Evolutionary conservation across 2,888 invertebrate genomes (phyloP).

Genomic region (Diplolepis rosae): DNA sequence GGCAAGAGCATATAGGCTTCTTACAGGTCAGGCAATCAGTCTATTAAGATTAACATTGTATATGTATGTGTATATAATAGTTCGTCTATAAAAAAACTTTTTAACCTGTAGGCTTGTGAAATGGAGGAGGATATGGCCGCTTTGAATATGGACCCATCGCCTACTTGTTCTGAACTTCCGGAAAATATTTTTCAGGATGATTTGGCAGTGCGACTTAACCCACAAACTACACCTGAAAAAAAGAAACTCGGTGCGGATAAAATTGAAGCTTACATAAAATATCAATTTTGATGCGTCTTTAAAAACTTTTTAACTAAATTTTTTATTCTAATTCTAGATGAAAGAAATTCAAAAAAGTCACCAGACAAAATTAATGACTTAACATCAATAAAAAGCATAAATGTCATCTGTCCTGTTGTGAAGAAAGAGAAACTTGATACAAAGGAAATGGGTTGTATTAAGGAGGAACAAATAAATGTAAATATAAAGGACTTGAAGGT

Average conservation of each 20-base stretch:
- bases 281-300: not conserved
- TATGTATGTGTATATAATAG: too few relatives aligned
- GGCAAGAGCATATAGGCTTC: conserved; percentile 75
- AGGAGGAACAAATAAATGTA: not conserved
- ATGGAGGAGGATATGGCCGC: conserved; percentile 68
- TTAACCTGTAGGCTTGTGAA: conserved; percentile 60
- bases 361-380: not conserved
- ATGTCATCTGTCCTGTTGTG: not conserved
- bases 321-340: not conserved
- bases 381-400: not conserved
- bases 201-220: conserved; percentile 25
- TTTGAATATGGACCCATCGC: conserved; percentile 52
- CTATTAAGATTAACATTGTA: not conserved
- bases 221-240: conserved; percentile 11
- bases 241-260: not conserved
- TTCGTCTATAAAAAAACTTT: conserved; percentile 32
- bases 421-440: not conserved
- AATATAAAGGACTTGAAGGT: conserved; percentile 11
- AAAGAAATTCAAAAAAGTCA: not conserved
- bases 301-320: not conserved
- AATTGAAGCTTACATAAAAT: too few relatives aligned
- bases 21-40: conserved; percentile 69
- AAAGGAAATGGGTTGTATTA: not conserved
- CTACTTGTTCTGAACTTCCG: conserved; percentile 54
- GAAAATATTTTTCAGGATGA: conserved; percentile 60